Evolutionary conservation across 2,113 vertebrate genomes (phyloP).

Genomic region (Psittacula cyanocephala): DNA sequence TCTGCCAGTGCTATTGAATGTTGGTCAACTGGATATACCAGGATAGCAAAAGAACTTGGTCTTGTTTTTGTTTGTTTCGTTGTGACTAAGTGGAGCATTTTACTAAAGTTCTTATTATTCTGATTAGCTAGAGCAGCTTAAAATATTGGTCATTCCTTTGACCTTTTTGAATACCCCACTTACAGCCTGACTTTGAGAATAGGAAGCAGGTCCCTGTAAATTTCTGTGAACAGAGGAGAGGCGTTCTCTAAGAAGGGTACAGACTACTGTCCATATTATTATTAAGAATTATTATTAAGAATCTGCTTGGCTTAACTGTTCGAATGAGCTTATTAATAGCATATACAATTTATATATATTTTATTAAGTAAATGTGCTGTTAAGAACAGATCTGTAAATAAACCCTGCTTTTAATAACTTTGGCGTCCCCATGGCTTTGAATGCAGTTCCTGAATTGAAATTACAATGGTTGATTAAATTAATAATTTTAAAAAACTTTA

Average conservation of each 20-base stretch:
- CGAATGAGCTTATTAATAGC: slow-evolving; percentile 2
- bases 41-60: not conserved
- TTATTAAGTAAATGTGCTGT: not conserved
- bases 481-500: not conserved
- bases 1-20: not conserved
- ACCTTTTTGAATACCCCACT: not conserved
- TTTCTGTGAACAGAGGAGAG: not conserved
- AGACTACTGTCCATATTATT: not conserved
- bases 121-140: not conserved
- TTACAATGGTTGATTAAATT: not conserved
- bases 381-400: not conserved
- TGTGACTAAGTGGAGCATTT: not conserved
- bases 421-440: not conserved
- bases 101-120: not conserved
- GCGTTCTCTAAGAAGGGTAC: not conserved
- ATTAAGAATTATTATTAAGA: too few species aligned
- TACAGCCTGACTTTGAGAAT: not conserved
- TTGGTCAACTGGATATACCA: not conserved
- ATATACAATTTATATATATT: not conserved
- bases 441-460: not conserved
- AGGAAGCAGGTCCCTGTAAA: not conserved
- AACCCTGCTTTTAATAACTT: not conserved
- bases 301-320: not conserved
- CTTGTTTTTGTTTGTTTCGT: not conserved
- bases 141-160: not conserved